Evolutionary conservation across 2,888 invertebrate genomes (phyloP), one percentile per base, ranked within the genome.

Genomic region (Aleiodes alternator): DNA sequence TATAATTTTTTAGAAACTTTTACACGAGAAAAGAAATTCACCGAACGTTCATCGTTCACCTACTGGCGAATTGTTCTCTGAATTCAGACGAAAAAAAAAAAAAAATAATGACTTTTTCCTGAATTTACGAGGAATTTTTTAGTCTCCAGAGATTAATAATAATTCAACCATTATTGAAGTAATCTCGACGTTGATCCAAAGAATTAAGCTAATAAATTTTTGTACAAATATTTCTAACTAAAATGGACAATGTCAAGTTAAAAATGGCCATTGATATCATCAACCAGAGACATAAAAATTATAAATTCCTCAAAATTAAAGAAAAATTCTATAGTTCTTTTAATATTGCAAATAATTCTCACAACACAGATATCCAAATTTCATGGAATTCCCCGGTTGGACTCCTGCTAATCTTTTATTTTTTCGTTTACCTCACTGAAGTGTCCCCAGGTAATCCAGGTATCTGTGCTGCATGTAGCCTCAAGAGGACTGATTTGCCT

Each of bases 391-490:
- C 34, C 59, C 59, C 23, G 2, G 7, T 59, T 59, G 38, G 38
- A 48, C 43, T 43, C 9, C 9, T 43, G 34, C 43, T 43, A 5
- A 5, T 43, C 43, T 3, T 8, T 43, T 8, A 3, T 9, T 43
- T 43, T 11, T 11, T 48, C 6, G 9, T 23, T 50, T 50, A 12
- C 14, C 66, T 66, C 77, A 78, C 71, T 81, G 78, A 70, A 81
- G 76, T 70, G 80, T 80, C 66, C 59, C 83, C 72, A 88, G 79
- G 73, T 87, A 88, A 79, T 89, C 88, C 82, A 88, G 76, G 78
- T 88, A 88, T 85, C 87, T 86, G 86, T 86, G 87, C 79, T 88
- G 87, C 80, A 86, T 86, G 82, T 88, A 87, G 82, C 87, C 89
- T 89, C 89, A 89, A 84, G 89, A 89, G 81, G 87, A 84, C 71